Percentiles rank a stretch among this genome's conserved stretches.
Conservation (phyloP, 2,797 vertebrate genomes). For the Silurus lanzhouensis region DNA sequence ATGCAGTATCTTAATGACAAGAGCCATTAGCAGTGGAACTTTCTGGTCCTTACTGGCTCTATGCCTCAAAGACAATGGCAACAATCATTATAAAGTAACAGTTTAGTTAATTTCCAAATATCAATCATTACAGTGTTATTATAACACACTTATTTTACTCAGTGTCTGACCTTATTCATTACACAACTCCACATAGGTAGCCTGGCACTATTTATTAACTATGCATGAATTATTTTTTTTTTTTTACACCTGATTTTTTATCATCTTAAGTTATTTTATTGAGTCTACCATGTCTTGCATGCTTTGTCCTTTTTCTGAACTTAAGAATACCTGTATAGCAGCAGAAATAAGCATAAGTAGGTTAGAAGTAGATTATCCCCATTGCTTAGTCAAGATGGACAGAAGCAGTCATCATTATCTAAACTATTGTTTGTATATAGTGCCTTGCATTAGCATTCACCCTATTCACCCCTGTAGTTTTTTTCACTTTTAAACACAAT, state of each 20-base stretch:
- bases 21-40: slow-evolving; percentile 51
- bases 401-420: not conserved
- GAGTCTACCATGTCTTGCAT: slow-evolving; percentile 61
- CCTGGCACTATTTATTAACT: slow-evolving; percentile 33
- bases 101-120: slow-evolving; percentile 46
- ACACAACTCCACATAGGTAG: not conserved
- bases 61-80: slow-evolving; percentile 38
- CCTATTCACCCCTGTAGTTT: not conserved
- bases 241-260: slow-evolving; percentile 25
- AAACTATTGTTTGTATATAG: not conserved
- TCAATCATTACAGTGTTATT: slow-evolving; percentile 39
- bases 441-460: slow-evolving; percentile 17
- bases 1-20: slow-evolving; percentile 35
- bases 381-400: not conserved
- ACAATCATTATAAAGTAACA: slow-evolving; percentile 30
- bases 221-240: slow-evolving; percentile 32
- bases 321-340: slow-evolving; percentile 79
- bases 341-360: slow-evolving; percentile 58
- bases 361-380: not conserved
- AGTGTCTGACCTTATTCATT: not conserved
- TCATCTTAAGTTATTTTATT: slow-evolving; percentile 44
- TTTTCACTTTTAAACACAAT: not conserved
- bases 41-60: slow-evolving; percentile 49
- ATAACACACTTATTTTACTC: slow-evolving; percentile 43
- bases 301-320: slow-evolving; percentile 57